phyloP scores from a whole-genome alignment of 1,140 invertebrate genomes.

The Solenopsis fugax region DNA sequence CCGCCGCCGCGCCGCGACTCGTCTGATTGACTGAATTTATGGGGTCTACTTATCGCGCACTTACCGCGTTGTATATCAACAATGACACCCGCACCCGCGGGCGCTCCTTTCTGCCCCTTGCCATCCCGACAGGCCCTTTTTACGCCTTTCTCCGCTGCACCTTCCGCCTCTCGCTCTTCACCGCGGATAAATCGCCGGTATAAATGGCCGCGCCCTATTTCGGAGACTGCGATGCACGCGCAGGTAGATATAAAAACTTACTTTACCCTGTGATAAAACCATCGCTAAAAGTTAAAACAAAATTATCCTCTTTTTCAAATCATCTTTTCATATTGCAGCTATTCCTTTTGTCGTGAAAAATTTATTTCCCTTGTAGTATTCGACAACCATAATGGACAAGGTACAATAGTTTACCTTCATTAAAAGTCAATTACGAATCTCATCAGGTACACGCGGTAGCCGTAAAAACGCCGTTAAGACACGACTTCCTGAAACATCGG shows the following conservation, averaged over 20 bases:
- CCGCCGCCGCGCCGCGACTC: slow-evolving; percentile 74
- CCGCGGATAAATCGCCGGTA: slow-evolving; percentile 68
- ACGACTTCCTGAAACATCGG: slow-evolving; percentile 69
- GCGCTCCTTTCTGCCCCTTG: slow-evolving; percentile 75
- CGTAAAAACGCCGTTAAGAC: slow-evolving; percentile 56
- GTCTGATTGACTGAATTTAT: slow-evolving; percentile 86
- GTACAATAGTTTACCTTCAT: slow-evolving; percentile 13
- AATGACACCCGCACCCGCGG: slow-evolving; percentile 86
- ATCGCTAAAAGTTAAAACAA: slow-evolving; percentile 15
- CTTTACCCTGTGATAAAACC: not conserved
- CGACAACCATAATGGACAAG: not conserved
- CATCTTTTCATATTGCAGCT: not conserved
- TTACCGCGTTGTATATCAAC: slow-evolving; percentile 87
- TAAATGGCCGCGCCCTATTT: slow-evolving; percentile 55
- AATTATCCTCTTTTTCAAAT: not conserved
- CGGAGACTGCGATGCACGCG: not conserved
- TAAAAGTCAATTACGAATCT: slow-evolving; percentile 49
- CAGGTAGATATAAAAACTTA: not conserved
- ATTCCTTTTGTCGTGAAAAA: slow-evolving; percentile 9
- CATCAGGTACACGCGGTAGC: slow-evolving; percentile 47
- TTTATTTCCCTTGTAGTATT: slow-evolving; percentile 28
- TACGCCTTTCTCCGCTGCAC: slow-evolving; percentile 62
- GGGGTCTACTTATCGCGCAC: slow-evolving; percentile 86
- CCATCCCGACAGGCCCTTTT: slow-evolving; percentile 55
- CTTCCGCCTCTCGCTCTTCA: slow-evolving; percentile 64